Percentiles rank a stretch among this genome's conserved stretches.
phyloP scores from a whole-genome alignment of 2,888 invertebrate genomes.

The Lasius platythorax region DNA sequence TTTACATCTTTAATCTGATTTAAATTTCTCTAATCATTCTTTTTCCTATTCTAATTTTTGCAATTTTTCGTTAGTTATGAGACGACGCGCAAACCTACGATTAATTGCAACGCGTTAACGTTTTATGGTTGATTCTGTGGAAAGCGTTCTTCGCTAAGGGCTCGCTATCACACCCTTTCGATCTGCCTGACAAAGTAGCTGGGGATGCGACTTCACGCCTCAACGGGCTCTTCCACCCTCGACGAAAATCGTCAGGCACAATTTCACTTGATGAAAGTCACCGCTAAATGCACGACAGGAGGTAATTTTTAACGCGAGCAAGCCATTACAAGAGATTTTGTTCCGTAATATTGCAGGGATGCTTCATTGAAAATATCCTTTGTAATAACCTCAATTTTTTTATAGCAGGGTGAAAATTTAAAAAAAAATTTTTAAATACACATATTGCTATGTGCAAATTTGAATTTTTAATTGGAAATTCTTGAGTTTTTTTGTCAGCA shows the following conservation, averaged over 20 bases:
- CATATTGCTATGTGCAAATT: neutral
- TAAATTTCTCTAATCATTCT: slow-evolving; percentile 20
- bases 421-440: neutral
- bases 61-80: neutral
- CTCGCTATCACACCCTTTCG: slow-evolving; percentile 37
- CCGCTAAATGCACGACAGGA: slow-evolving; percentile 39
- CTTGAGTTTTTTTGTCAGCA: neutral
- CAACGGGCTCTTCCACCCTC: slow-evolving; percentile 29
- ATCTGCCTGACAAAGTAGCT: slow-evolving; percentile 31
- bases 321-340: slow-evolving; percentile 16
- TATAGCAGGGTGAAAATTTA: neutral
- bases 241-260: slow-evolving; percentile 43
- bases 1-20: neutral
- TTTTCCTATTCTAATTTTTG: neutral
- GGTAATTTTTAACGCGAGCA: slow-evolving; percentile 48
- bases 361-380: slow-evolving; percentile 1
- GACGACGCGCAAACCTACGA: neutral
- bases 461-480: slow-evolving; percentile 5
- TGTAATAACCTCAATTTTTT: neutral
- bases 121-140: slow-evolving; percentile 12
- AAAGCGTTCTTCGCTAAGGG: slow-evolving; percentile 17
- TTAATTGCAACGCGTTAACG: slow-evolving; percentile 30
- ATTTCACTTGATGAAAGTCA: slow-evolving; percentile 52
- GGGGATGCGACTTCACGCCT: slow-evolving; percentile 43
- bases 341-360: slow-evolving; percentile 7